phyloP scores from a whole-genome alignment of 1,140 invertebrate genomes.

The Drosophila yakuba region DNA sequence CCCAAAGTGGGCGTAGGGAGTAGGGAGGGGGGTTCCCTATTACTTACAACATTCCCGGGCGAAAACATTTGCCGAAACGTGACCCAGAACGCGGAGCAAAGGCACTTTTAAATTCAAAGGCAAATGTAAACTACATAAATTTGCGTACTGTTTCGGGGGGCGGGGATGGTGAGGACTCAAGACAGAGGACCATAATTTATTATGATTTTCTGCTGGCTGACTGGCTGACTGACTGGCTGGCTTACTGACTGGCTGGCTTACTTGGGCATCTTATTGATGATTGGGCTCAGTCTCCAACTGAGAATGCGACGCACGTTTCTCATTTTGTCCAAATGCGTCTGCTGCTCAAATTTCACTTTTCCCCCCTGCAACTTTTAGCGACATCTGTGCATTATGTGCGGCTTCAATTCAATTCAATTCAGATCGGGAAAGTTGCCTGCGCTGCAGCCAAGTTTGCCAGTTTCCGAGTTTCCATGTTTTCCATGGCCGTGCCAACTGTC shows the following conservation, averaged over 20 bases:
- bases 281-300: slow-evolving; percentile 38
- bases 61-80: slow-evolving; percentile 63
- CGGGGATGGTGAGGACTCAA: no score
- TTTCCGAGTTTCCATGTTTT: slow-evolving; percentile 15
- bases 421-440: slow-evolving; percentile 46
- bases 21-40: slow-evolving; percentile 1
- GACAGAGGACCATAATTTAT: slow-evolving; percentile 41
- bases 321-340: slow-evolving; percentile 73
- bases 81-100: slow-evolving; percentile 53
- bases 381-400: slow-evolving; percentile 53
- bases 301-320: slow-evolving; percentile 75
- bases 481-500: slow-evolving; percentile 47
- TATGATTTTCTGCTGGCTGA: slow-evolving; percentile 21
- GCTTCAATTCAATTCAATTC: slow-evolving; percentile 52
- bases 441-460: slow-evolving; percentile 14
- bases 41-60: slow-evolving; percentile 36
- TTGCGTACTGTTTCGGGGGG: slow-evolving; percentile 46
- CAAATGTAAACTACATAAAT: slow-evolving; percentile 79
- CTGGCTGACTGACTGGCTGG: slow-evolving; percentile 1
- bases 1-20: background rate
- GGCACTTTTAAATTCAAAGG: slow-evolving; percentile 57
- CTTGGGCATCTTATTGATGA: slow-evolving; percentile 80
- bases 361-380: slow-evolving; percentile 16
- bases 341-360: slow-evolving; percentile 55
- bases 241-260: slow-evolving; percentile 36